A percentile compares a stretch with the other conserved stretches of the same genome.
Conservation (phyloP, 2,888 invertebrate species). For the Dasypolia templi region DNA sequence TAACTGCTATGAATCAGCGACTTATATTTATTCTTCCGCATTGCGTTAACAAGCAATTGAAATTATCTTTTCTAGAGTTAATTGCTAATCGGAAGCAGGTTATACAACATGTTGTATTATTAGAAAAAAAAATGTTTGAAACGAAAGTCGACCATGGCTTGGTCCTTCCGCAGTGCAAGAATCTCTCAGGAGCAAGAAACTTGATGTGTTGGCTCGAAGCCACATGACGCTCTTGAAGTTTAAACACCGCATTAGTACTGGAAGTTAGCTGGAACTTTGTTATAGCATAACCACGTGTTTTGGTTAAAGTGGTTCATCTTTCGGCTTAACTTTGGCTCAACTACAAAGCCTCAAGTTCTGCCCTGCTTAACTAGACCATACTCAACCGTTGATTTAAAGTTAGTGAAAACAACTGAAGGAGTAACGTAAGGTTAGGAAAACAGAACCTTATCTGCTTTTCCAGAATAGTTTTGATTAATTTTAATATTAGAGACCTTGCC, state of each 20-base stretch:
- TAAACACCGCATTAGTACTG: slow-evolving; percentile 22
- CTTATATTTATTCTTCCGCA: background rate
- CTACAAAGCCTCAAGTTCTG: slow-evolving; percentile 11
- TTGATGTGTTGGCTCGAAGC: slow-evolving; percentile 34
- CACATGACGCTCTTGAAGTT: slow-evolving; percentile 31
- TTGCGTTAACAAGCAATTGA: background rate
- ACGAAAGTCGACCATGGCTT: background rate
- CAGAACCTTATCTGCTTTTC: background rate
- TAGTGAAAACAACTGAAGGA: background rate
- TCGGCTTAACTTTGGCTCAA: slow-evolving; percentile 24
- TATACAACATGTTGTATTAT: background rate
- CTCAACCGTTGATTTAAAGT: slow-evolving; percentile 9
- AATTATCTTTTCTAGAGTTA: background rate
- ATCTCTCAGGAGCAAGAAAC: slow-evolving; percentile 25
- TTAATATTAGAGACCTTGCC: background rate
- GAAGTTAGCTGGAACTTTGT: slow-evolving; percentile 25
- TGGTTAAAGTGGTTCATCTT: slow-evolving; percentile 19
- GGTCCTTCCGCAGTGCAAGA: background rate
- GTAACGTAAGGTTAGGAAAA: background rate
- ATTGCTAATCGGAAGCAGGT: background rate
- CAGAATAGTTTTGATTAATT: too few relatives aligned
- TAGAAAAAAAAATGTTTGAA: background rate
- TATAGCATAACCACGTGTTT: slow-evolving; percentile 15
- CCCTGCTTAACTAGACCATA: background rate
- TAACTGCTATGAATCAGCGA: background rate